These are phyloP conservation scores for Patiria miniata DNA, from an alignment of 35 echinoderm and acorn worm species.

Conservation along the genomic window DNA sequence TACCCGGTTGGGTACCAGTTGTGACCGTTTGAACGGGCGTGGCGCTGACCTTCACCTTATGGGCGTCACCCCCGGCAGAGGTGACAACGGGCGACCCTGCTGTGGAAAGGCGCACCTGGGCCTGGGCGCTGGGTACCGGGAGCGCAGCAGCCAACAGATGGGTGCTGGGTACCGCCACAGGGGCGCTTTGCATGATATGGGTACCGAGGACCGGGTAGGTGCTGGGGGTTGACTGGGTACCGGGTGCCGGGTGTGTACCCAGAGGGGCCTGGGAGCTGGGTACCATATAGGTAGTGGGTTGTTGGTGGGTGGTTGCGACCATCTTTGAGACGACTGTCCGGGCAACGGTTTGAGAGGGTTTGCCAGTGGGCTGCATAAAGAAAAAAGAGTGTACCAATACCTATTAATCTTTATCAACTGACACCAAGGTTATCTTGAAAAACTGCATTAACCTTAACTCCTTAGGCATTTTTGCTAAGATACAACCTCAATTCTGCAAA, in stretches of 20 bases:
- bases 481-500: too few relatives aligned
- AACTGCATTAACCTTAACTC: too few relatives aligned
- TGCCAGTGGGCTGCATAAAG: neutral
- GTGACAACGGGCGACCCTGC: neutral
- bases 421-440: too few relatives aligned
- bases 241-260: neutral
- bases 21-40: neutral
- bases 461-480: too few relatives aligned
- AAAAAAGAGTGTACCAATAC: too few relatives aligned
- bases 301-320: neutral
- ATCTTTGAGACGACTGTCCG: neutral
- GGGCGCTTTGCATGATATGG: neutral
- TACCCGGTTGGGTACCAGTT: neutral
- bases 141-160: neutral
- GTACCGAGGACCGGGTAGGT: neutral
- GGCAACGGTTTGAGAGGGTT: neutral
- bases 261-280: neutral
- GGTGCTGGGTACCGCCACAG: neutral
- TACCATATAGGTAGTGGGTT: neutral
- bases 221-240: neutral
- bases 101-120: neutral
- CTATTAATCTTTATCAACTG: too few relatives aligned
- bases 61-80: neutral
- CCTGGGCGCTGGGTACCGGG: conserved; percentile 30
- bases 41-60: neutral